A percentile compares a stretch with the other conserved stretches of the same genome.
Evolutionary conservation across 92 coral and sea anemone genomes (phyloP).

Genomic region (Palythoa grandiflora): DNA sequence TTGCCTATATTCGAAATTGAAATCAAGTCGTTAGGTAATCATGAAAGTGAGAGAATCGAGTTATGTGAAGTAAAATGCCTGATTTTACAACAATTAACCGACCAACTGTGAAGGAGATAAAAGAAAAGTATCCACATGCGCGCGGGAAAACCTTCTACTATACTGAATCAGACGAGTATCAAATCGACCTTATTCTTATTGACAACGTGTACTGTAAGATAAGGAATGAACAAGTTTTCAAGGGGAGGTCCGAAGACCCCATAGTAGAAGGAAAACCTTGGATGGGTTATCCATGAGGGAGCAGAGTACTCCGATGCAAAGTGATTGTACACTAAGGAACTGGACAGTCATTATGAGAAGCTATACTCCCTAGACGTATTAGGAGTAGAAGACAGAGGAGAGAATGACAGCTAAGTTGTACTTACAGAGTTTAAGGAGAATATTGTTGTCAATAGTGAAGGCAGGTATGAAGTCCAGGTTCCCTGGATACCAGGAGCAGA

Average conservation of each 20-base stretch:
- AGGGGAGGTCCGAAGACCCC: conserved; percentile 65
- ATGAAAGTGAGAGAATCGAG: neutral
- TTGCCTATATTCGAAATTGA: too few species aligned
- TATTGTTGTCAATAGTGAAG: too few species aligned
- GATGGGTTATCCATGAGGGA: conserved; percentile 63
- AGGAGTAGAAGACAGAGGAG: conserved; percentile 55
- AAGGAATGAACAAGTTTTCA: too few species aligned
- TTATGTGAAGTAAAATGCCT: conserved; percentile 24
- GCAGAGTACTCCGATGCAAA: neutral
- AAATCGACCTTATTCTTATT: too few species aligned
- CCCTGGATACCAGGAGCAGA: conserved; percentile 43
- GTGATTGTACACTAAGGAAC: conserved; percentile 7
- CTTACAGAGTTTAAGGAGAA: too few species aligned
- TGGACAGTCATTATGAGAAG: conserved; percentile 8
- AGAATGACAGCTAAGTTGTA: too few species aligned
- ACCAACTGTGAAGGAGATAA: conserved; percentile 59
- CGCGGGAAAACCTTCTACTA: too few species aligned
- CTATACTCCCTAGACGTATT: conserved; percentile 64
- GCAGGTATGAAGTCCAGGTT: too few species aligned
- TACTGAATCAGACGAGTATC: too few species aligned
- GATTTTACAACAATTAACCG: conserved; percentile 58
- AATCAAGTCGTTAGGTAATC: too few species aligned
- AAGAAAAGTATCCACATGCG: conserved; percentile 58
- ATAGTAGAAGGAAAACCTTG: too few species aligned
- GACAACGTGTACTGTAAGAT: conserved; percentile 52